These are phyloP conservation scores for Parascotia fuliginaria DNA, from an alignment of 2,888 invertebrate species.

Conservation along the genomic window DNA sequence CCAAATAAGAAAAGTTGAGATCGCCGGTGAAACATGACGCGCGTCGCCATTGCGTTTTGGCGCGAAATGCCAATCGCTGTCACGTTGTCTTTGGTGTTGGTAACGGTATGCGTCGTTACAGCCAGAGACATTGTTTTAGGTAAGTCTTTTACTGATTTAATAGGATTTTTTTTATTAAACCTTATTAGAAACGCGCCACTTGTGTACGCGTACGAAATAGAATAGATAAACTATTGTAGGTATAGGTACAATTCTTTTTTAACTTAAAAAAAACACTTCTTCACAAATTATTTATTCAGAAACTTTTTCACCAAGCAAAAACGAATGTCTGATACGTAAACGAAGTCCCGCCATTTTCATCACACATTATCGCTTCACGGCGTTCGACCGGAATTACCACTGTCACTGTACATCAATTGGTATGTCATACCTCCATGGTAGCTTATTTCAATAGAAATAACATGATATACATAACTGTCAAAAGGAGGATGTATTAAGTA, in stretches of 20 bases:
- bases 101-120: constrained; percentile 62
- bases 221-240: too few species aligned
- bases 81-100: constrained; percentile 58
- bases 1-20: constrained; percentile 72
- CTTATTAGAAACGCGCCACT: too few species aligned
- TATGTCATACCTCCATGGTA: not conserved
- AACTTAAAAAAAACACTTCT: too few species aligned
- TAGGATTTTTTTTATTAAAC: too few species aligned
- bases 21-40: constrained; percentile 71
- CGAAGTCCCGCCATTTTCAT: too few species aligned
- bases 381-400: too few species aligned
- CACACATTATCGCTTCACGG: too few species aligned
- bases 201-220: too few species aligned
- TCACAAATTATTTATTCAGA: too few species aligned
- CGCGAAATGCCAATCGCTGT: constrained; percentile 76
- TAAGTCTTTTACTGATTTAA: constrained; percentile 65
- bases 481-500: constrained; percentile 17
- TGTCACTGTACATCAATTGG: not conserved
- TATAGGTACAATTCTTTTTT: too few species aligned
- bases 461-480: constrained; percentile 5
- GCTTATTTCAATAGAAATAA: not conserved
- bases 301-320: too few species aligned
- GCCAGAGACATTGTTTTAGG: constrained; percentile 76
- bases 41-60: constrained; percentile 71
- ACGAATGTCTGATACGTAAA: too few species aligned